Evolutionary conservation across 2,797 vertebrate genomes (phyloP), one percentile per base, ranked within the genome.

Genomic region (Sciurus carolinensis): DNA sequence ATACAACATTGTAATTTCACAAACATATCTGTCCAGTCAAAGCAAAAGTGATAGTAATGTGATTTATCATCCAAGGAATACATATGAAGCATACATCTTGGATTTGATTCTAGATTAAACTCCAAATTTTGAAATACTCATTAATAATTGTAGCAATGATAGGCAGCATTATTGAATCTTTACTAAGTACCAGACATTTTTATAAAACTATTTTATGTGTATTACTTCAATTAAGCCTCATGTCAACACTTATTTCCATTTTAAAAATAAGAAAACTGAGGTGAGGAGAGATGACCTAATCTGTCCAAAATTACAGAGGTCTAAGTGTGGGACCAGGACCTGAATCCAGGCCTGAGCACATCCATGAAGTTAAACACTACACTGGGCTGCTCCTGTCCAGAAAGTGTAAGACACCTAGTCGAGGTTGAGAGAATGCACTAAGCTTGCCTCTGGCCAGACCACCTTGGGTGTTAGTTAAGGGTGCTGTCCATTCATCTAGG

Each of bases 61-160:
- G 67, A 62, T 26, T 76, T 54, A 47, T 64, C 10, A 86, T 52
- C 64, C 30, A 90, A 69, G 47, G 62, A 80, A n/a, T 76, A 36
- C 36, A 24, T 36, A 33, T 44, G 14, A 85, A 82, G 28, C 2
- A 50, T 33, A 62, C 11, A 44, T 33, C 54, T 94, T 52, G 71
- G 20, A 88, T 66, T 66, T 59, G 44, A 88, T 59, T 95, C 36
- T 66, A 85, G 28, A 83, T 77, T 81, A 75, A 90, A 73, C 36
- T 88, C n/a, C 22, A 80, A 86, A 57, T 93, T 95, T 82, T 66
- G 18, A 10, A 33, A 95, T 59, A 50, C 14, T 77, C 36, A 57
- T 54, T 50, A 76, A 72, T 72, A 81, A 73, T n/a, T 73, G 67
- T 47, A 88, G 24, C 72, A 85, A 50, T 10, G 24, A 64, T 5